A percentile compares a stretch with the other conserved stretches of the same genome.
Conservation (phyloP, 2,797 vertebrate species). For the Gila robusta region DNA sequence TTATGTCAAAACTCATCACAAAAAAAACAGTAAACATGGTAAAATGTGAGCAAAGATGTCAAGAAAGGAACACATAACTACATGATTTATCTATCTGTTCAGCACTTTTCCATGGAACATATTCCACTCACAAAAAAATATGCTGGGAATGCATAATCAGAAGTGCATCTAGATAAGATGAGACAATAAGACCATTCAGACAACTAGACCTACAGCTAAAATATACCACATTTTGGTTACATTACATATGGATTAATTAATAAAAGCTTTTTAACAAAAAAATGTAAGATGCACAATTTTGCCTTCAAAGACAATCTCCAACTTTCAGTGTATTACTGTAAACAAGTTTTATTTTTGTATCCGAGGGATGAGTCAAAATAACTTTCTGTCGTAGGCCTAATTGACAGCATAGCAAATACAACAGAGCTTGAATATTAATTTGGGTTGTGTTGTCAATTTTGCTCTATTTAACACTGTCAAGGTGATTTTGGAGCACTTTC, state of each 20-base stretch:
- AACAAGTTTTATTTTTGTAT: not conserved
- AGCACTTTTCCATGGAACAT: conserved; percentile 9
- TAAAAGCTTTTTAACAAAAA: not conserved
- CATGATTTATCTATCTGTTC: not conserved
- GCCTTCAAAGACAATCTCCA: not conserved
- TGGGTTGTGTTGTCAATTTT: not conserved
- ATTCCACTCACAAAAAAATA: not conserved
- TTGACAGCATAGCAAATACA: not conserved
- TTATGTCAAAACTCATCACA: not conserved
- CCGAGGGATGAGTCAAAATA: not conserved
- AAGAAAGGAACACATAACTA: not conserved
- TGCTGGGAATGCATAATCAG: conserved; percentile 1
- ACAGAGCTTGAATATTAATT: conserved; percentile 1
- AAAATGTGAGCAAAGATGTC: not conserved
- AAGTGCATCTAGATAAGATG: not conserved
- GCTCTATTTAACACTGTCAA: not conserved
- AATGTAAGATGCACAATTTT: not conserved
- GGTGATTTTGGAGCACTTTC: not conserved
- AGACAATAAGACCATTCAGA: not conserved
- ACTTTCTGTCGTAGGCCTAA: not conserved
- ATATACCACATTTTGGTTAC: not conserved
- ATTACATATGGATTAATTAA: too few species aligned
- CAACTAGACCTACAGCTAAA: not conserved
- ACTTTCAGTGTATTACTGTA: not conserved
- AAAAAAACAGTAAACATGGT: not conserved